Evolutionary conservation across 2,797 vertebrate genomes (phyloP), one percentile per base, ranked within the genome.

Genomic region (Valencia hispanica): DNA sequence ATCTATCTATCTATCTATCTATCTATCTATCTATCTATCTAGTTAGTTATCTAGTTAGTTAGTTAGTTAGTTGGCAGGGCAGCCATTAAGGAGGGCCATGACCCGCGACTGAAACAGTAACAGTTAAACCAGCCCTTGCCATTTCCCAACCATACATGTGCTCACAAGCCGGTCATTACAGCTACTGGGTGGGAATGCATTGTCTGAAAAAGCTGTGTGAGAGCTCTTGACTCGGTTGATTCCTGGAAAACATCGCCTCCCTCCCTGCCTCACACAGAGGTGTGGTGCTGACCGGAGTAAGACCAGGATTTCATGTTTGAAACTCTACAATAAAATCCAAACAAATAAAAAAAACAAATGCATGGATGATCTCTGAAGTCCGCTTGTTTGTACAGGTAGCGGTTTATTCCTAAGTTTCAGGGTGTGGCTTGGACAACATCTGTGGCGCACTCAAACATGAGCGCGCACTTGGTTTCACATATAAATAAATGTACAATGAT

Each of bases 381-480:
- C 50, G 25, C 8, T 34, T 72, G 8, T 45, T 43, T 59, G 14
- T 73, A 20, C 45, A 41, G 9, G 36, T 27, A n/a, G n/a, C 18
- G 2, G 51, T 27, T 41, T 22, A 45, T 0, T 0, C 5, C 55
- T n/a, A 36, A 79, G 77, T 82, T 78, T 79, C 85, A 91, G 90
- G 91, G 92, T 91, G 92, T 88, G 91, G 83, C 73, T 6, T 69
- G 14, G 51, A n/a, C 8, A 65, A 20, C 80, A 86, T 85, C 82
- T 85, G 75, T 79, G 53, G 68, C 66, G 30, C 4, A 22, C 57
- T 25, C 2, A 22, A 55, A 20, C 63, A 15, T 59, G 57, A 47
- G 78, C 51, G 48, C 84, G 27, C 77, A 55, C 80, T 20, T 68
- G 78, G 77, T 77, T 17, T 20, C 55, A 80, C 87, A 78, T 57